phyloP scores from a whole-genome alignment of 1,140 invertebrate genomes.

The Brachionus rubens region DNA sequence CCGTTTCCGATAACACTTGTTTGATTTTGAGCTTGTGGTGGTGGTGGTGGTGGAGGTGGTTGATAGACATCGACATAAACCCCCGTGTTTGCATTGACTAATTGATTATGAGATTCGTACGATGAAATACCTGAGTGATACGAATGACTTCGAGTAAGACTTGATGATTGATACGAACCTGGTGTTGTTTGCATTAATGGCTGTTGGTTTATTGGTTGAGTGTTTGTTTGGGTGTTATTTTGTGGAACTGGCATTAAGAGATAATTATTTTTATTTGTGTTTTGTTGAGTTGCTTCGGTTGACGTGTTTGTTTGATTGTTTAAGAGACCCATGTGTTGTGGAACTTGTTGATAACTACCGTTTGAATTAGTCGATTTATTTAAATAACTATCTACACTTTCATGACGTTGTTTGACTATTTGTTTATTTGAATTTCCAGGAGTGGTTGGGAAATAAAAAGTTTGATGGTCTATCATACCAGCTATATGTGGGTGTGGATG shows the following conservation, averaged over 20 bases:
- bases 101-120: conserved; percentile 40
- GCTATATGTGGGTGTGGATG: conserved; percentile 8
- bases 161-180: conserved; percentile 1
- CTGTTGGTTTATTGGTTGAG: neutral
- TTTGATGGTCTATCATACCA: neutral
- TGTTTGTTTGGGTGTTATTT: neutral
- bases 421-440: neutral
- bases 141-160: conserved; percentile 6
- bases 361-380: neutral
- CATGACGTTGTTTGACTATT: neutral
- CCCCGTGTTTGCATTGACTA: conserved; percentile 8
- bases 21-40: neutral
- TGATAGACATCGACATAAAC: conserved; percentile 27
- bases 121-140: conserved; percentile 24
- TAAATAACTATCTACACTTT: conserved; percentile 28
- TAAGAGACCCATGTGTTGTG: neutral
- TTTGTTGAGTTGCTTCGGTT: neutral
- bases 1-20: neutral
- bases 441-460: neutral
- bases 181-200: conserved; percentile 6
- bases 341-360: conserved; percentile 17
- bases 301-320: neutral
- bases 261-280: conserved; percentile 39
- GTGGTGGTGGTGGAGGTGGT: neutral
- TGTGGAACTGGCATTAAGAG: conserved; percentile 40